Evolutionary conservation across 2,797 vertebrate genomes (phyloP).

Genomic region (Protosalanx chinensis): DNA sequence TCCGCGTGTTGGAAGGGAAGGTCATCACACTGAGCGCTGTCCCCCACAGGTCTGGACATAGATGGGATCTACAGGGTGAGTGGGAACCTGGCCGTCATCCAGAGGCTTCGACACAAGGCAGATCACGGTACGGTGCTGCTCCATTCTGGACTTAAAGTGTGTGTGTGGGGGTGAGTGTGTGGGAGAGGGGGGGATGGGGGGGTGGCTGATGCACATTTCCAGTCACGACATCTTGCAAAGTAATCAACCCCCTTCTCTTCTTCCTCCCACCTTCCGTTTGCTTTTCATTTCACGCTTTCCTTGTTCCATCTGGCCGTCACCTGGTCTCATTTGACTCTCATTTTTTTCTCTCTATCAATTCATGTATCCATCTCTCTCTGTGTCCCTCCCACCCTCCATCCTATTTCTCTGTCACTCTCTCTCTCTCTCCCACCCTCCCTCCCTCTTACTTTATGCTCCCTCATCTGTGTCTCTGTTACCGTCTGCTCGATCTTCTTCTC

Average conservation of each 20-base stretch:
- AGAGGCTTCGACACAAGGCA: conserved; percentile 86
- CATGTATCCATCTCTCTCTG: neutral
- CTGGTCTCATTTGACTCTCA: neutral
- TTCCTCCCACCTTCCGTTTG: neutral
- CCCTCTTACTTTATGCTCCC: neutral
- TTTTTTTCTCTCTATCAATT: neutral
- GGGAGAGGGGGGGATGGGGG: no score
- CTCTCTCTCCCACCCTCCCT: neutral
- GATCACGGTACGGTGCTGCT: conserved; percentile 81
- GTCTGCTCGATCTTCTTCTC: neutral
- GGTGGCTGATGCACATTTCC: no score
- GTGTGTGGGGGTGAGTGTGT: no score
- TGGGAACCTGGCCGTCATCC: conserved; percentile 91
- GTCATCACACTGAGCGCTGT: neutral
- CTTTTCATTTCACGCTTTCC: neutral
- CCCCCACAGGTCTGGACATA: conserved; percentile 77
- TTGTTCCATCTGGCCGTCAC: neutral
- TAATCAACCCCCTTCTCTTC: neutral
- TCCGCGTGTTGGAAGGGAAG: neutral
- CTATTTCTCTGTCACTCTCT: neutral
- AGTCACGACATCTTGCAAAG: neutral
- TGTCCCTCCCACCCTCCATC: neutral
- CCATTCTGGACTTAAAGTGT: no score
- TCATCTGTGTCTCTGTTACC: neutral
- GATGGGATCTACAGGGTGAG: conserved; percentile 94